phyloP scores from a whole-genome alignment of 2,113 vertebrate species.

The Cryptoleucopteryx plumbea region DNA sequence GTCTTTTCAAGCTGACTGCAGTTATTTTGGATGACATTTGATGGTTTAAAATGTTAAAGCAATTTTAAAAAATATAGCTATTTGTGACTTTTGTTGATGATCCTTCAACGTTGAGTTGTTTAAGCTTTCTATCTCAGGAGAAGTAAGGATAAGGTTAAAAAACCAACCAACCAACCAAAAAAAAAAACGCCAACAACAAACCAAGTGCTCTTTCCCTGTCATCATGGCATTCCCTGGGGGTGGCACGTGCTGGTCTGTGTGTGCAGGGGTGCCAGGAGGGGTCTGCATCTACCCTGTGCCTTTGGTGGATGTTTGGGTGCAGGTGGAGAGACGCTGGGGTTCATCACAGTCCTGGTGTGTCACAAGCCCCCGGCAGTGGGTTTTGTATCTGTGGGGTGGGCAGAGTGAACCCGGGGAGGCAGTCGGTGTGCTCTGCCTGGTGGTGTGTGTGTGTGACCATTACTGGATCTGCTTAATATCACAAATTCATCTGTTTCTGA shows the following conservation, averaged over 20 bases:
- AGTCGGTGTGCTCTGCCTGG: background rate
- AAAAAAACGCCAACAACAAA: background rate
- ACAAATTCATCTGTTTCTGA: background rate
- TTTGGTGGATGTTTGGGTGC: background rate
- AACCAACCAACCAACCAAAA: background rate
- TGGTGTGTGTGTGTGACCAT: accelerated
- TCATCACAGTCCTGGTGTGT: accelerated
- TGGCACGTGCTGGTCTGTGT: background rate
- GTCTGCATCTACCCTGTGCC: background rate
- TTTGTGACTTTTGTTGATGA: conserved; percentile 8
- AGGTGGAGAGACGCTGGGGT: accelerated
- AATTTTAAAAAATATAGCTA: conserved; percentile 9
- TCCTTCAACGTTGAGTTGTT: conserved; percentile 16
- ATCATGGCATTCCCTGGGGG: background rate
- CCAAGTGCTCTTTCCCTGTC: background rate
- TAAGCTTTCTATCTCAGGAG: background rate
- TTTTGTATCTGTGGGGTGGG: background rate
- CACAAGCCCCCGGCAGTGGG: background rate
- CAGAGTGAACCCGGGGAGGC: accelerated
- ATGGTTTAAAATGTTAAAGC: conserved; percentile 43
- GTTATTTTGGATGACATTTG: conserved; percentile 28
- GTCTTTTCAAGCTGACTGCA: background rate
- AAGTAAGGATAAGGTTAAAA: background rate
- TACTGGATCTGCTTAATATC: background rate
- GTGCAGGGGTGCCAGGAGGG: background rate